These are phyloP conservation scores for Gymnobelideus leadbeateri DNA, from an alignment of 2,113 vertebrate genomes.

Conservation along the genomic window DNA sequence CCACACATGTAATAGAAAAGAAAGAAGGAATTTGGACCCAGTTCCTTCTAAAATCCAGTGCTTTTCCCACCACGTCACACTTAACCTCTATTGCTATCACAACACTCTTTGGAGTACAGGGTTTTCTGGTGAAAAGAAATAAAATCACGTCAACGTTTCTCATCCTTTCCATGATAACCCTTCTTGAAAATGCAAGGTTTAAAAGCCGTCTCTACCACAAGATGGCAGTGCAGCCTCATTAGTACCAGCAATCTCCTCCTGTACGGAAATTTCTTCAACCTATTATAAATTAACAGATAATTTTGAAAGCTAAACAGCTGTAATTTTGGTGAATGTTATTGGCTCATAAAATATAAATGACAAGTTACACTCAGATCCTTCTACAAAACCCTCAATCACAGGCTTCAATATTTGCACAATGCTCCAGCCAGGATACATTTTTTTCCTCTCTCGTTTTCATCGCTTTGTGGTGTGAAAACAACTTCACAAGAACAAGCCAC, in stretches of 20 bases:
- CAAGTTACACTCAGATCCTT: constrained; percentile 47
- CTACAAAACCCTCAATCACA: constrained; percentile 38
- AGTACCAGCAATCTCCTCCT: not conserved
- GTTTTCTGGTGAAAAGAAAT: not conserved
- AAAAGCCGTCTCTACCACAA: constrained; percentile 73
- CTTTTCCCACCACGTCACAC: not conserved
- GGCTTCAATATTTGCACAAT: constrained; percentile 54
- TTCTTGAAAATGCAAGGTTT: constrained; percentile 38
- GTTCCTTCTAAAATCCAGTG: not conserved
- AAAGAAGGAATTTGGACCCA: not conserved
- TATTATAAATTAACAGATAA: constrained; percentile 19
- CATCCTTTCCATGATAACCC: not conserved
- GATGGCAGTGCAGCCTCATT: constrained; percentile 82
- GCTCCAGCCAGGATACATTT: constrained; percentile 36
- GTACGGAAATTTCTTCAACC: accelerated
- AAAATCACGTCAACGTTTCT: not conserved
- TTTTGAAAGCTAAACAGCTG: constrained; percentile 60
- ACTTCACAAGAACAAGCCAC: constrained; percentile 45
- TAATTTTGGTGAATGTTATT: constrained; percentile 48
- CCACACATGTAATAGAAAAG: not conserved
- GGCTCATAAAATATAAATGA: constrained; percentile 54
- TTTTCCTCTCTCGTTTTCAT: not conserved
- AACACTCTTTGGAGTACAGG: not conserved
- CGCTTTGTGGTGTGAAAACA: constrained; percentile 40
- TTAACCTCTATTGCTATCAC: not conserved